Conservation (phyloP, 2,113 vertebrate genomes). For the Machaerirhynchus nigripectus region DNA sequence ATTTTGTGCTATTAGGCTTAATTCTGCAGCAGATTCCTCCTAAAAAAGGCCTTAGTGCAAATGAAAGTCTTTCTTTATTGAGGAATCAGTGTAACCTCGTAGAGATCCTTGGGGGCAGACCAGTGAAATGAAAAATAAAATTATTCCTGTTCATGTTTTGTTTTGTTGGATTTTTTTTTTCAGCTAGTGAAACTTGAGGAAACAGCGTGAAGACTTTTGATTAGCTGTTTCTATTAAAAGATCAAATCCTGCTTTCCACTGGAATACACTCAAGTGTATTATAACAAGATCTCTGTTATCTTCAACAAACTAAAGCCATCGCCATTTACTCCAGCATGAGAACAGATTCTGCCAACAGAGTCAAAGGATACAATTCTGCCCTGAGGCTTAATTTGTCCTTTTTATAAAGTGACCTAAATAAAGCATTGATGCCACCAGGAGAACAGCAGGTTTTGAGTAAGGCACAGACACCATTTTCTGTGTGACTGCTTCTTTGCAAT, state of each 20-base stretch:
- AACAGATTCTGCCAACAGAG: background rate
- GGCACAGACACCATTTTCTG: background rate
- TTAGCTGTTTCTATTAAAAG: background rate
- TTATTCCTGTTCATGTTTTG: background rate
- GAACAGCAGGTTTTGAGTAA: slow-evolving; percentile 3
- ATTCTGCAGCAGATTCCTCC: background rate
- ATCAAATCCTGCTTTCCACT: background rate
- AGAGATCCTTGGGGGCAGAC: background rate
- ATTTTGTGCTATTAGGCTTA: background rate
- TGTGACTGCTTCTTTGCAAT: background rate
- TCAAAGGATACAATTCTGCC: background rate
- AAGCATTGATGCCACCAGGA: background rate
- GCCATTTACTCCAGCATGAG: background rate
- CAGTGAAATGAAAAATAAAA: background rate
- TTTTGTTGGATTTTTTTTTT: background rate
- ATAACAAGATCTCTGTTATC: background rate
- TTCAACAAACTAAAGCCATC: background rate
- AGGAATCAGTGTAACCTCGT: background rate
- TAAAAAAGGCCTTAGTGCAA: background rate
- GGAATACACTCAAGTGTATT: background rate
- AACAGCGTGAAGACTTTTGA: background rate
- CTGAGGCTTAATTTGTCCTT: slow-evolving; percentile 12
- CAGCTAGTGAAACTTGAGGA: background rate
- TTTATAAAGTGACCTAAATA: slow-evolving; percentile 50
- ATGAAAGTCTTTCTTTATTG: background rate